A percentile compares a stretch with the other conserved stretches of the same genome.
phyloP scores from a whole-genome alignment of 2,888 invertebrate genomes.

The Neoascia interrupta region DNA sequence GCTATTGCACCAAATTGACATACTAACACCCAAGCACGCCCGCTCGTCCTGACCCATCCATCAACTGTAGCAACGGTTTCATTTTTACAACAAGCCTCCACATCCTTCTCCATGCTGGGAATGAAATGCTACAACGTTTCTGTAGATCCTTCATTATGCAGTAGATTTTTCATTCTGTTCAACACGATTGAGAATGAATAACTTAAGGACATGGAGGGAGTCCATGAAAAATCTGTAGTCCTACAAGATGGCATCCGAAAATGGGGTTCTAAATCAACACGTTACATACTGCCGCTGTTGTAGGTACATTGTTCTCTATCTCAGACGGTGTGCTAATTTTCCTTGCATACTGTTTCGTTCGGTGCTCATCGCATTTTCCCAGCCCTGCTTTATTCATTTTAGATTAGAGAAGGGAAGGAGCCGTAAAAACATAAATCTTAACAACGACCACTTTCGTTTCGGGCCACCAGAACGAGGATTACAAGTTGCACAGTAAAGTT shows the following conservation, averaged over 20 bases:
- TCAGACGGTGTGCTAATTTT: constrained; percentile 48
- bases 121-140: no score
- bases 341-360: constrained; percentile 21
- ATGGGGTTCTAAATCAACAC: constrained; percentile 67
- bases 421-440: constrained; percentile 58
- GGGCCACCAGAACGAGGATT: neutral
- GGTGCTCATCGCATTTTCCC: constrained; percentile 33
- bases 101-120: neutral
- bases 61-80: no score
- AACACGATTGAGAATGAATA: constrained; percentile 59
- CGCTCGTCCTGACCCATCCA: no score
- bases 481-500: constrained; percentile 4
- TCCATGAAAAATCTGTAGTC: constrained; percentile 36
- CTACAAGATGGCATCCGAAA: constrained; percentile 36
- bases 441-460: constrained; percentile 38
- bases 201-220: constrained; percentile 10
- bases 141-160: constrained; percentile 64
- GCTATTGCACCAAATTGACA: no score
- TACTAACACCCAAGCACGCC: no score
- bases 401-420: constrained; percentile 33
- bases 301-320: no score
- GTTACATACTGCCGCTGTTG: constrained; percentile 51
- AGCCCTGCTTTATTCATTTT: constrained; percentile 62
- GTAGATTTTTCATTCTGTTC: constrained; percentile 46
- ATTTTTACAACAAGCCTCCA: no score